Conservation (phyloP, 2,113 vertebrate genomes). For the Psilopogon haemacephalus region DNA sequence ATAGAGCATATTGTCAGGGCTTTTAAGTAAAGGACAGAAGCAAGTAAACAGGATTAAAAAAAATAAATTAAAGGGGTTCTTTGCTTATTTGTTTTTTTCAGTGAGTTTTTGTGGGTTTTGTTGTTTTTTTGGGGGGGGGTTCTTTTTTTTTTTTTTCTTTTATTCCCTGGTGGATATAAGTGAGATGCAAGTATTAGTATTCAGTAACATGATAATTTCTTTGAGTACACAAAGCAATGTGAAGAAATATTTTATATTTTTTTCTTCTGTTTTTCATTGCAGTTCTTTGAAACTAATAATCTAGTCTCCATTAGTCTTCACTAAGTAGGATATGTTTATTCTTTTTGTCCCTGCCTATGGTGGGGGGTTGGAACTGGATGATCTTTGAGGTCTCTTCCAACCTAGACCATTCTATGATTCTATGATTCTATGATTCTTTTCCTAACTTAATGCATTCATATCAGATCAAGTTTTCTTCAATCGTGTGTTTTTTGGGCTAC, state of each 20-base stretch:
- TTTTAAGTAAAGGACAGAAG: background rate
- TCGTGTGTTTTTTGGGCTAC: background rate
- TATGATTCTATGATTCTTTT: too few relatives aligned
- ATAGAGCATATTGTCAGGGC: background rate
- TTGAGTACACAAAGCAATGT: background rate
- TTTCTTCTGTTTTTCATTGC: background rate
- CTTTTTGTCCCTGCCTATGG: too few relatives aligned
- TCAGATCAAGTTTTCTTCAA: background rate
- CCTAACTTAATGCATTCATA: rapidly evolving
- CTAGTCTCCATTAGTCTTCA: background rate
- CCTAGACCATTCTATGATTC: too few relatives aligned
- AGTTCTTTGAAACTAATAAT: background rate
- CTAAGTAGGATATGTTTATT: background rate
- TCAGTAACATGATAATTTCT: background rate
- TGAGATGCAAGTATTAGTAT: background rate
- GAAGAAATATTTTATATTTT: background rate
- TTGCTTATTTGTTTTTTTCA: too few relatives aligned
- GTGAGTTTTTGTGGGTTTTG: too few relatives aligned
- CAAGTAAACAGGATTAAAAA: background rate
- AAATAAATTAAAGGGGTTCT: background rate
- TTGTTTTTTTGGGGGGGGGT: too few relatives aligned
- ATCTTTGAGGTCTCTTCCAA: too few relatives aligned
- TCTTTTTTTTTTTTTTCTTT: background rate
- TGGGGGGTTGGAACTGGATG: too few relatives aligned
- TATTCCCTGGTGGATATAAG: too few relatives aligned